Conservation (phyloP, 1,140 invertebrate species). For the Drosophila subpulchrella region DNA sequence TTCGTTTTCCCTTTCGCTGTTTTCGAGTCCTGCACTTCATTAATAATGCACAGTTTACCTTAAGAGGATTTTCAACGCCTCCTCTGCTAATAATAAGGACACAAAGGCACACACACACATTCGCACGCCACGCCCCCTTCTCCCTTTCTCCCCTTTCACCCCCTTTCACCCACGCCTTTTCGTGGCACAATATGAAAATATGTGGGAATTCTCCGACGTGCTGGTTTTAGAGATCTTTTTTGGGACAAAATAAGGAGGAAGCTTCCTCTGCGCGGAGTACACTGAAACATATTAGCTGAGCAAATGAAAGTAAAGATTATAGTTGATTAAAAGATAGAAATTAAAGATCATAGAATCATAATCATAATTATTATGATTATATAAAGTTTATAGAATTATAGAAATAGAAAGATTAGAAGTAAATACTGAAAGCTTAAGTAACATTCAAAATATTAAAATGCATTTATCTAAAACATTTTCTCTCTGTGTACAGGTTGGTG, state of each 20-base stretch:
- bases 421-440: no score
- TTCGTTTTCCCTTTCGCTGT: slow-evolving; percentile 28
- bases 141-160: background rate
- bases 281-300: background rate
- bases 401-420: no score
- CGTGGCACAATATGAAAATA: slow-evolving; percentile 53
- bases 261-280: slow-evolving; percentile 15
- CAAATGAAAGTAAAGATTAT: background rate
- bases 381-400: no score
- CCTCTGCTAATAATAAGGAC: slow-evolving; percentile 76
- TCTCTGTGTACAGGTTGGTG: background rate
- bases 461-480: background rate
- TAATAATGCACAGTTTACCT: slow-evolving; percentile 81
- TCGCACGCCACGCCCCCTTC: slow-evolving; percentile 21
- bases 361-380: no score
- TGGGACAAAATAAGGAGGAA: slow-evolving; percentile 10
- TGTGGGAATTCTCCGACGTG: slow-evolving; percentile 63
- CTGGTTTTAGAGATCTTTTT: slow-evolving; percentile 27
- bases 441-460: no score
- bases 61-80: slow-evolving; percentile 81
- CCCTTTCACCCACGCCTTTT: slow-evolving; percentile 21
- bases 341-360: no score
- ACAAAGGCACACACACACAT: slow-evolving; percentile 49
- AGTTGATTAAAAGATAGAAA: no score
- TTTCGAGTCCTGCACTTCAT: slow-evolving; percentile 49